Base-by-base conservation (phyloP, 2,888 invertebrate species). In the Julus scandinavius region DNA sequence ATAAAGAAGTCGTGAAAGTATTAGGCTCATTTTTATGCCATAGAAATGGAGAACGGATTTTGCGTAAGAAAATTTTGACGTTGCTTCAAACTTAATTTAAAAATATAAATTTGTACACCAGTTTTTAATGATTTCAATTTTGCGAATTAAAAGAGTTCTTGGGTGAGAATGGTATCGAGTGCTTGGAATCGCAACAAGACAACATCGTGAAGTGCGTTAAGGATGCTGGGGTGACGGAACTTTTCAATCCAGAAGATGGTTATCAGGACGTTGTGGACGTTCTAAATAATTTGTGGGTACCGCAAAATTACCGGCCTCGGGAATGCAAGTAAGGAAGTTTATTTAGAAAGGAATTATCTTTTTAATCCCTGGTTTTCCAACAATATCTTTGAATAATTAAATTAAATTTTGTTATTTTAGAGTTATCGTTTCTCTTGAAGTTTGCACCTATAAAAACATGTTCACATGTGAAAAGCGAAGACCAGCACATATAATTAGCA, bases 251-350 rank as follows among this genome's bases (percentile, higher is more conserved):
- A 20, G 20, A 0, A 29, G 87, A 87, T 13, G 41, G 41, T 20
- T 40, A 80, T 6, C 45, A 87, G 17, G 63, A 87, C 72, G 20
- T 80, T 7, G 7, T 63, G 58, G 29, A 87, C 3, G 41, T 80
- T 49, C 15, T 87, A 40, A 72, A 45, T 87, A 54, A 72, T 40
- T 40, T 87, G 41, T 87, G 87, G 87, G 80, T 87, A 72, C 87
- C 87, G 15, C 87, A 87, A 80, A 72, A 87, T 41, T 87, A 87
- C 20, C 54, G 63, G 15, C 87, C 87, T 63, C 41, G 38, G 17
- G 87, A 87, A 49, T 87, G 87, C 87, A 87, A 72, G 87, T 87
- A 87, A 87, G 72, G 58, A 63, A 45, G 41, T 54, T 38, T 4
- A 29, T 40, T 20, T 13, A 38, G 20, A 0, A 7, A 84, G 20